phyloP scores from a whole-genome alignment of 2,113 vertebrate species.

The Bufo gargarizans region DNA sequence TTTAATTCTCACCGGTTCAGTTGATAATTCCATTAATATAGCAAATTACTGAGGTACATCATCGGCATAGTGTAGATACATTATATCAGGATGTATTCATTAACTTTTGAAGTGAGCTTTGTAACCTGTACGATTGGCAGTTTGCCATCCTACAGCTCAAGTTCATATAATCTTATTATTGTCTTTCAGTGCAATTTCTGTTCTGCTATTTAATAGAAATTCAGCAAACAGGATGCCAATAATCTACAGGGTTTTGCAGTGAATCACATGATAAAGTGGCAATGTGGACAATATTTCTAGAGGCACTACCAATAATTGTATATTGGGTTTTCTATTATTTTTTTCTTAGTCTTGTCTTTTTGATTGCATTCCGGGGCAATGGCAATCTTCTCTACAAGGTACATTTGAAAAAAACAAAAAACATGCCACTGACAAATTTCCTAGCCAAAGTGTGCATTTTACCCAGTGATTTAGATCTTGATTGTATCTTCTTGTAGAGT shows the following conservation, averaged over 20 bases:
- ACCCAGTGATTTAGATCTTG: background rate
- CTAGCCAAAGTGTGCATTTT: background rate
- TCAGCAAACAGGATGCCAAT: constrained; percentile 35
- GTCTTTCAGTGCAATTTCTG: constrained; percentile 45
- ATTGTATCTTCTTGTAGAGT: background rate
- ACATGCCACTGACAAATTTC: background rate
- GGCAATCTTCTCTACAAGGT: background rate
- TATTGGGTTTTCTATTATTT: constrained; percentile 31
- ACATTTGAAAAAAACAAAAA: background rate
- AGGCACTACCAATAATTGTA: constrained; percentile 3
- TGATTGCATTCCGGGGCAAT: constrained; percentile 23
- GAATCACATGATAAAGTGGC: constrained; percentile 41
- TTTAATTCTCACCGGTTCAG: background rate
- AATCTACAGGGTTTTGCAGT: constrained; percentile 44
- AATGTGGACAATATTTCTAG: constrained; percentile 33
- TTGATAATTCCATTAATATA: constrained; percentile 33
- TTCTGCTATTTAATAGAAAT: constrained; percentile 38
- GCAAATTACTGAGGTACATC: constrained; percentile 9
- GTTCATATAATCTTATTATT: constrained; percentile 44
- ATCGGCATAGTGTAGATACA: constrained; percentile 24
- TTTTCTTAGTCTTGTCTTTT: constrained; percentile 41
- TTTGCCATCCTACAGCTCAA: constrained; percentile 12
- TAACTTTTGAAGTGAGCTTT: constrained; percentile 21
- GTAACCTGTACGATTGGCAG: constrained; percentile 33
- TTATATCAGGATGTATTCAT: constrained; percentile 32